Conservation (phyloP, 2,888 invertebrate genomes). For the Carabus problematicus region DNA sequence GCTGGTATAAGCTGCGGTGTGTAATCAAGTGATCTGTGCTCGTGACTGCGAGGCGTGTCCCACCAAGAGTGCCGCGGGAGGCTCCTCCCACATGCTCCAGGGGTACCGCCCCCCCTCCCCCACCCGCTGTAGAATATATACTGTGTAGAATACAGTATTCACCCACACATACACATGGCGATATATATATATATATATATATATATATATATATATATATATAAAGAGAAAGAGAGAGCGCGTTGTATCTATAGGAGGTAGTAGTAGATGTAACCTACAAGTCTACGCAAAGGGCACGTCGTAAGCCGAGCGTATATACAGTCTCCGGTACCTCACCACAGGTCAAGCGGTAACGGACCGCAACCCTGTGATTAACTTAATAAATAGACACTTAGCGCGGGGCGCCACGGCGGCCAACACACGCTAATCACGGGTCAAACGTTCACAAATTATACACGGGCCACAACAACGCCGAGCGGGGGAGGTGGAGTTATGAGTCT, state of each 20-base stretch:
- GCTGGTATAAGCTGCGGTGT: constrained; percentile 21
- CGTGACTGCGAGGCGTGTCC: constrained; percentile 42
- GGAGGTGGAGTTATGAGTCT: constrained; percentile 15
- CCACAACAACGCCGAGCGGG: constrained; percentile 7
- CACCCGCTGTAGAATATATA: constrained; percentile 42
- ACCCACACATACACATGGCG: constrained; percentile 1
- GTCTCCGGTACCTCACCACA: constrained; percentile 15
- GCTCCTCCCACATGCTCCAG: constrained; percentile 48
- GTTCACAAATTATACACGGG: constrained; percentile 40
- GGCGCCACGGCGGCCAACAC: constrained; percentile 28
- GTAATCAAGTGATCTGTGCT: constrained; percentile 43
- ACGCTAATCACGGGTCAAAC: constrained; percentile 40
- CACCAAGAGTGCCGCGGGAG: constrained; percentile 46
- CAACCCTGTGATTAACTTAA: constrained; percentile 59
- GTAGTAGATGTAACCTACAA: neutral
- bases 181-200: neutral
- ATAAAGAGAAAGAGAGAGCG: too few species aligned
- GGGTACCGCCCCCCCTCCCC: constrained; percentile 44
- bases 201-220: neutral
- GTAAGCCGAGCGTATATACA: neutral
- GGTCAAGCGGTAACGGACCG: neutral
- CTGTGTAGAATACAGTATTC: neutral
- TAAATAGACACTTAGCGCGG: constrained; percentile 57
- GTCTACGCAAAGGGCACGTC: too few species aligned
- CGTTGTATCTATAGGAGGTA: neutral